These are phyloP conservation scores for Centropus unirufus DNA, from an alignment of 2,113 vertebrate genomes.

Conservation along the genomic window DNA sequence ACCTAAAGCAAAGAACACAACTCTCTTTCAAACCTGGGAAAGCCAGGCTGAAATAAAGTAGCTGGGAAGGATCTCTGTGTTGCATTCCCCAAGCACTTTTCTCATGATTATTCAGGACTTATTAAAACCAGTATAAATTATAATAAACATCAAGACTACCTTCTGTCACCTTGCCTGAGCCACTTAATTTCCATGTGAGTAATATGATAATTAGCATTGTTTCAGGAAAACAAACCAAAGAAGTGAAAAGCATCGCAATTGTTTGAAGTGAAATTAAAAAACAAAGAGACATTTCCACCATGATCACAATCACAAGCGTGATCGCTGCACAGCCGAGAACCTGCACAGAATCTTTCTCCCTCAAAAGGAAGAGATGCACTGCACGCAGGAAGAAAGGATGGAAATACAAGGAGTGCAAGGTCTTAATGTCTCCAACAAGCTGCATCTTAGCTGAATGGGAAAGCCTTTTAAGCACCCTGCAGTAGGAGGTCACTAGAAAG, in stretches of 20 bases:
- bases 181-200: neutral
- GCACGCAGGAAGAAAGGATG: neutral
- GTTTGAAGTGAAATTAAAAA: neutral
- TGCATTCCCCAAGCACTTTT: neutral
- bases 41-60: neutral
- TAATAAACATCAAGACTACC: neutral
- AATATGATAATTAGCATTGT: neutral
- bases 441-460: neutral
- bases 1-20: neutral
- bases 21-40: neutral
- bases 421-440: neutral
- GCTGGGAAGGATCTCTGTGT: neutral
- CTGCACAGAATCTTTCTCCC: neutral
- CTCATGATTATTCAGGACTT: neutral
- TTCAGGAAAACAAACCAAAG: neutral
- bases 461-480: neutral
- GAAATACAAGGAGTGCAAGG: neutral
- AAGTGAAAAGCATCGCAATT: neutral
- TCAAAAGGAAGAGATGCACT: neutral
- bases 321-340: neutral
- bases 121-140: neutral
- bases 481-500: neutral
- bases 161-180: neutral
- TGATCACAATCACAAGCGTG: neutral
- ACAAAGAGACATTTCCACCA: neutral